phyloP scores from a whole-genome alignment of 1,140 invertebrate genomes.

The Nilaparvata lugens region DNA sequence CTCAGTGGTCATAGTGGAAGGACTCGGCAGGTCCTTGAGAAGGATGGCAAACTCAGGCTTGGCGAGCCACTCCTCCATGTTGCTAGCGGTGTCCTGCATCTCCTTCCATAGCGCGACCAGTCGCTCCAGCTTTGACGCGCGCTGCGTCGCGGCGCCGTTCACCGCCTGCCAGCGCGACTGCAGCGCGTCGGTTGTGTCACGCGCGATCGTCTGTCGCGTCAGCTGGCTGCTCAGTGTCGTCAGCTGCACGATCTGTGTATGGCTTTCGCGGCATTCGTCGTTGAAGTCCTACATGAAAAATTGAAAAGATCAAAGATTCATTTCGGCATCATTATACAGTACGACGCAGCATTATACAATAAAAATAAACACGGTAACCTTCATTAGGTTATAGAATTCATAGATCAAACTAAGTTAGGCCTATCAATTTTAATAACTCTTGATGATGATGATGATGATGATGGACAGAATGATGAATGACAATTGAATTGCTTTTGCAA shows the following conservation, averaged over 20 bases:
- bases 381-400: too few relatives aligned
- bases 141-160: slow-evolving; percentile 61
- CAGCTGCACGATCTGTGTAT: slow-evolving; percentile 50
- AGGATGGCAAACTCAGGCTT: slow-evolving; percentile 46
- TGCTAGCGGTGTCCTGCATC: slow-evolving; percentile 59
- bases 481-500: too few relatives aligned
- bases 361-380: too few relatives aligned
- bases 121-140: slow-evolving; percentile 64
- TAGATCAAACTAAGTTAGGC: too few relatives aligned
- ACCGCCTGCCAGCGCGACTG: slow-evolving; percentile 68
- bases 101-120: slow-evolving; percentile 70
- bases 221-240: slow-evolving; percentile 62
- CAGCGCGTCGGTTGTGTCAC: slow-evolving; percentile 67
- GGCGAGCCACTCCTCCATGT: slow-evolving; percentile 62
- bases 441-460: too few relatives aligned
- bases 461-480: too few relatives aligned
- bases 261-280: slow-evolving; percentile 39
- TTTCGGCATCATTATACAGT: too few relatives aligned
- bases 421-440: too few relatives aligned
- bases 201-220: slow-evolving; percentile 55
- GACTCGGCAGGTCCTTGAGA: slow-evolving; percentile 36
- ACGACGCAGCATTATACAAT: too few relatives aligned
- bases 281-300: slow-evolving; percentile 33
- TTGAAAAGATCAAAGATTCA: too few relatives aligned
- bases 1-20: slow-evolving; percentile 2